Conservation (phyloP, 2,797 vertebrate species). For the Cetoscarus ocellatus region DNA sequence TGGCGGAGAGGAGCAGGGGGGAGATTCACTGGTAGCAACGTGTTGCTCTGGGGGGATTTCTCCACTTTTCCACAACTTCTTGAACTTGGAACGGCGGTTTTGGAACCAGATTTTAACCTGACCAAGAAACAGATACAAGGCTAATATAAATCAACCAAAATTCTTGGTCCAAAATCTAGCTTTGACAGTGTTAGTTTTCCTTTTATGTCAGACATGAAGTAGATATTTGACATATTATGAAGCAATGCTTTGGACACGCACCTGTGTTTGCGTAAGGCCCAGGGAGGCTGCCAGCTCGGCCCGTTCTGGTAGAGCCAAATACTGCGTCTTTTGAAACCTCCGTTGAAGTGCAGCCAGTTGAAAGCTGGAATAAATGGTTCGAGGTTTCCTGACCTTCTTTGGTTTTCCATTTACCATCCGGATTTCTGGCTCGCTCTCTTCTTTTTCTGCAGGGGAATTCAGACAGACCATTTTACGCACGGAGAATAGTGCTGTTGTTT, state of each 20-base stretch:
- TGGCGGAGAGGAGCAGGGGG: conserved; percentile 89
- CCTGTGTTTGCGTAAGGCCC: conserved; percentile 98
- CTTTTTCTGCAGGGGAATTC: conserved; percentile 88
- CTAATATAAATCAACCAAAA: conserved; percentile 18
- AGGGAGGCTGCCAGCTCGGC: conserved; percentile 96
- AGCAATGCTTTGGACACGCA: conserved; percentile 63
- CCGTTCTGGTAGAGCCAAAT: conserved; percentile 95
- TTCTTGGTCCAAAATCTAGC: background rate
- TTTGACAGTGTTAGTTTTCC: background rate
- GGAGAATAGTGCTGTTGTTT: background rate
- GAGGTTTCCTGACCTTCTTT: conserved; percentile 98
- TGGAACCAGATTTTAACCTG: conserved; percentile 99
- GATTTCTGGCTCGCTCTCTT: conserved; percentile 96
- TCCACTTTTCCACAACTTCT: conserved; percentile 98
- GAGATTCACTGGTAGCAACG: conserved; percentile 88
- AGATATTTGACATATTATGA: conserved; percentile 17
- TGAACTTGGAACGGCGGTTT: conserved; percentile 97
- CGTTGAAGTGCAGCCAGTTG: conserved; percentile 96
- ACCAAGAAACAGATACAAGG: conserved; percentile 29
- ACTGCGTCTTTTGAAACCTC: conserved; percentile 98
- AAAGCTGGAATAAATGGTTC: conserved; percentile 99
- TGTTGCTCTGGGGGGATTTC: conserved; percentile 92
- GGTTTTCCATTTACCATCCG: conserved; percentile 98
- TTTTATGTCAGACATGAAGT: background rate
- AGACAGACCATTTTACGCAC: conserved; percentile 22